phyloP scores from a whole-genome alignment of 2,888 invertebrate genomes.

The Nasonia oneida region DNA sequence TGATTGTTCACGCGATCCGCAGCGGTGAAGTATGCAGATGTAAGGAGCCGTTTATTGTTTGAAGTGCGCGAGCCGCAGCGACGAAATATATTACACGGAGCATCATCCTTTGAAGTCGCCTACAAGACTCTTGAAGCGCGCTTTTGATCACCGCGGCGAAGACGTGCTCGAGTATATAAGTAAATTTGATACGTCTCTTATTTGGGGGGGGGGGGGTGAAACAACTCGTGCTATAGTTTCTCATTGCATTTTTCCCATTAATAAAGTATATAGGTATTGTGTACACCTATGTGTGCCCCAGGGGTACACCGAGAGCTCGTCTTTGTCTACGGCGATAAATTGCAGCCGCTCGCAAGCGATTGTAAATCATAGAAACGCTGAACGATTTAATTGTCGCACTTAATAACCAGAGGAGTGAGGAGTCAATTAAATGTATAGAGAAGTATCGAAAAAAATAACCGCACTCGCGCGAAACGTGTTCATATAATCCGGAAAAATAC shows the following conservation, averaged over 20 bases:
- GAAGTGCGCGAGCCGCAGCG: background rate
- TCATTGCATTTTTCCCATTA: background rate
- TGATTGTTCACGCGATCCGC: background rate
- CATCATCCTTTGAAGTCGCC: conserved; percentile 6
- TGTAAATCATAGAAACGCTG: conserved; percentile 39
- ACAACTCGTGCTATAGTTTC: background rate
- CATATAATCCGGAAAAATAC: background rate
- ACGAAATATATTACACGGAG: conserved; percentile 1
- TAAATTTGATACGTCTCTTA: background rate
- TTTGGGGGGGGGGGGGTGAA: background rate
- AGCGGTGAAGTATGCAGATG: background rate
- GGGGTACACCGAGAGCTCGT: background rate
- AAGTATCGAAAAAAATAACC: background rate
- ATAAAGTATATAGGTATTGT: background rate
- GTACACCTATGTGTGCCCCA: background rate
- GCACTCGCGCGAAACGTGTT: background rate
- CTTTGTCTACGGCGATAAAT: conserved; percentile 10
- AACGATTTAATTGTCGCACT: conserved; percentile 38
- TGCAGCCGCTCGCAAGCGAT: background rate
- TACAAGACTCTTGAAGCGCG: background rate
- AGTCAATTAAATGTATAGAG: background rate
- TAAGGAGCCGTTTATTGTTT: background rate
- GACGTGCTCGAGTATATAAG: background rate
- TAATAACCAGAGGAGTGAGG: background rate
- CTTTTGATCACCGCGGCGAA: background rate